Base-by-base conservation (phyloP, 2,797 vertebrate genomes). In the Parotocinclus haroldoi region DNA sequence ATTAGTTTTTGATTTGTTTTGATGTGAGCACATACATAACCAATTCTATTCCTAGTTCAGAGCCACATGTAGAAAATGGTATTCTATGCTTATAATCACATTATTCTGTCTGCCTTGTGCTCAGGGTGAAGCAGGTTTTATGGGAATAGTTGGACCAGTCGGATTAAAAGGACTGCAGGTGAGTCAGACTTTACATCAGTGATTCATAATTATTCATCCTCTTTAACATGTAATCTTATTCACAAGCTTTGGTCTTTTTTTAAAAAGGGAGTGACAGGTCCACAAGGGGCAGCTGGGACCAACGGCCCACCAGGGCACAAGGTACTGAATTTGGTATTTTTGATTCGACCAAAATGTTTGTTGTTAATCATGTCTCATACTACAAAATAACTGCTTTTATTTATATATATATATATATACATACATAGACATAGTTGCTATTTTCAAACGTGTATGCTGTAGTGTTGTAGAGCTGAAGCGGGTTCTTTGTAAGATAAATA, bases 101-200 rank as follows among this genome's bases (percentile, higher is more conserved):
- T 46, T 13, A 78, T 56, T 10, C 42, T 51, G 17, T 8, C n/a
- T 53, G 12, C 12, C 13, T 52, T 61, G 9, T 57, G 6, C 48
- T 68, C 71, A 92, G 91, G 90, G 86, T 55, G 87, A 89, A 42
- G 82, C 86, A 0, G 90, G 91, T 12, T 65, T 84, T 52, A 77
- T 87, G 77, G 91, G 91, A 3, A 76, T 81, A 18, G 18, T 81
- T 51, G 91, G 91, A 60, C 82, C 79, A 50, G 44, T 66, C 38
- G 91, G 91, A 7, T 69, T 88, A 49, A 14, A 51, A 1, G 90
- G 90, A 42, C 54, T 85, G 49, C 53, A 76, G 82, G 91, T 91
- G 63, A 83, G 83, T 70, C 12, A 2, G 46, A 19, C 45, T 9
- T 12, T 13, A 46, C 36, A 10, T 45, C 1, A 53, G 27, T 27